Base-by-base conservation (phyloP, 2,797 vertebrate species). In the Gadopsis marmoratus region DNA sequence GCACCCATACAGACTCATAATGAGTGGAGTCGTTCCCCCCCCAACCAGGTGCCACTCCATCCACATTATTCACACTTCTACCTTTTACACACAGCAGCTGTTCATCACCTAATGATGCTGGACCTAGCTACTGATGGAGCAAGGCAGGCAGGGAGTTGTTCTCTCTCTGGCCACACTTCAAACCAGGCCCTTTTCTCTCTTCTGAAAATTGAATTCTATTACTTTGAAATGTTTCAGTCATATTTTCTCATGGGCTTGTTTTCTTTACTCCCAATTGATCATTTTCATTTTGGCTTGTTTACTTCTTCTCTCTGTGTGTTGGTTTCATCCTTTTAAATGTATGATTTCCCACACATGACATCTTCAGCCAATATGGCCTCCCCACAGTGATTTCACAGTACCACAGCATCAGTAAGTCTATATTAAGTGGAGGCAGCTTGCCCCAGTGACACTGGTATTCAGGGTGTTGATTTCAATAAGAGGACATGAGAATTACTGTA, bases 51-150 rank as follows among this genome's bases (percentile, higher is more conserved):
- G 92, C 91, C 86, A 82, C 87, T 91, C 89, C 81, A 71, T 89
- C 91, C 91, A 86, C 91, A 93, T 94, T 92, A 94, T 91, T 92
- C 91, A 92, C 90, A 90, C 88, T 92, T 91, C 87, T 86, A 89
- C 84, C 91, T 92, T 90, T 91, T 93, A 92, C 92, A 86, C 84
- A 17, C 81, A 92, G 91, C 93, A 94, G 91, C 92, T 94, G 94
- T 93, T 95, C 89, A 88, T 89, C 89, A 92, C 86, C 86, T 93
- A 93, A 93, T 92, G 89, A 91, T 83, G 86, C 84, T 79, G 82
- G 88, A 76, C 75, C 77, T 14, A 39, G 80, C 84, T 65, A 78
- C 83, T 69, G 85, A 82, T 83, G 43, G 82, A 86, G 82, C 74
- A 75, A 69, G 48, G 67, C 81, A 64, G 69, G 71, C 85, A 82